Percentiles rank a stretch among this genome's conserved stretches.
Evolutionary conservation across 1,140 invertebrate species (phyloP).

Genomic region (Drosophila oshimai): DNA sequence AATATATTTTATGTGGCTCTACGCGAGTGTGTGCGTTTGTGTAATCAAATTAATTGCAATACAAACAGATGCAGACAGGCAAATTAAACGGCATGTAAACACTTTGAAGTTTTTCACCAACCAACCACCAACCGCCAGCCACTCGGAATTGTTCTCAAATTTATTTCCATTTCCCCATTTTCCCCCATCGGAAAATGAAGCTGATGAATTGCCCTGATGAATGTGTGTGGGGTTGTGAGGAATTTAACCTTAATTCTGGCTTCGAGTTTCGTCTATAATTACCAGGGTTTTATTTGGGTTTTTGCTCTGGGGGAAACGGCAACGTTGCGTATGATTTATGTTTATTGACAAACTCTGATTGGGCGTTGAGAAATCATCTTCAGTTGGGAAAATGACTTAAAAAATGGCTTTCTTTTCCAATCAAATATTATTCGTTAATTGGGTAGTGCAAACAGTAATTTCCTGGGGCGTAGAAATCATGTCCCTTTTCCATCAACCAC

Average conservation of each 20-base stretch:
- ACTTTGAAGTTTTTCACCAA: conserved; percentile 58
- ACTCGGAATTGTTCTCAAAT: conserved; percentile 52
- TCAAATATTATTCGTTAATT: too few species aligned
- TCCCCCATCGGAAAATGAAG: conserved; percentile 34
- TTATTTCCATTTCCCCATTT: conserved; percentile 53
- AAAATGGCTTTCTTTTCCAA: too few species aligned
- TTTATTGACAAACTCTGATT: conserved; percentile 4
- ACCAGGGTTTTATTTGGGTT: conserved; percentile 4
- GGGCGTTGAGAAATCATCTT: neutral
- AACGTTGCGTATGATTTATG: conserved; percentile 19
- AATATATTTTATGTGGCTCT: conserved; percentile 46
- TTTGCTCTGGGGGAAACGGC: neutral
- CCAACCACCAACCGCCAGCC: conserved; percentile 19
- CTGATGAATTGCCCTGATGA: conserved; percentile 44
- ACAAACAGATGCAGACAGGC: conserved; percentile 71
- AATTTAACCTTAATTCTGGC: conserved; percentile 40
- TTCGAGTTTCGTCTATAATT: conserved; percentile 10
- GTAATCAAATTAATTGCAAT: conserved; percentile 77
- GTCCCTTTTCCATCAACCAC: neutral
- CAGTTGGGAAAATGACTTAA: neutral
- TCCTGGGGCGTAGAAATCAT: too few species aligned
- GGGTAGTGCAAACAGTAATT: neutral
- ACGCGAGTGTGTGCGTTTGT: conserved; percentile 28
- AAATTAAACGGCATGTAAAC: conserved; percentile 76
- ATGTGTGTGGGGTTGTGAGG: neutral